Conservation (phyloP, 1,140 invertebrate species). For the Drosophila varians region DNA sequence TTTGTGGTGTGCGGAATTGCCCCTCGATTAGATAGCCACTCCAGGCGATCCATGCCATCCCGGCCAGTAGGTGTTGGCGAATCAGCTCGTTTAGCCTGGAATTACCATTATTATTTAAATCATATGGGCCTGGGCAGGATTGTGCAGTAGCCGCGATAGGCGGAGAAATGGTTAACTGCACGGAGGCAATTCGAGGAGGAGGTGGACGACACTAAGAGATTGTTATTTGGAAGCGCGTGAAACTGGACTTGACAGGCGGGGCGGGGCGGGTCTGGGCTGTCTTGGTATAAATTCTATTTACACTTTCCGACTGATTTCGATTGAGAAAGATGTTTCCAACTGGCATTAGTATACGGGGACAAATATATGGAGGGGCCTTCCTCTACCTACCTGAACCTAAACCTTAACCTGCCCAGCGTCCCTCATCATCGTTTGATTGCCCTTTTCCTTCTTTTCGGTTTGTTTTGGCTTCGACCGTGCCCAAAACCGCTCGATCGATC, state of each 20-base stretch:
- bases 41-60: not conserved
- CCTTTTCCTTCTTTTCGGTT: conserved; percentile 2
- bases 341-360: conserved; percentile 48
- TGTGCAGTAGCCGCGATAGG: conserved; percentile 32
- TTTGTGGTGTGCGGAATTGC: conserved; percentile 57
- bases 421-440: conserved; percentile 61
- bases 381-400: conserved; percentile 72
- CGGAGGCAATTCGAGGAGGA: conserved; percentile 29
- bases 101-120: conserved; percentile 82
- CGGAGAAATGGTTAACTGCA: conserved; percentile 23
- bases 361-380: not conserved
- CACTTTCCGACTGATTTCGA: conserved; percentile 1
- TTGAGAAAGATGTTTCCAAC: conserved; percentile 39
- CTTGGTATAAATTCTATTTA: conserved; percentile 26
- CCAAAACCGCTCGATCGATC: conserved; percentile 54
- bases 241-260: conserved; percentile 24
- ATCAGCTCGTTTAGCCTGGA: conserved; percentile 68
- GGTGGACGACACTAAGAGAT: not conserved
- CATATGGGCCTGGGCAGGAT: conserved; percentile 39
- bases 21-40: conserved; percentile 74
- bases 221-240: conserved; percentile 24
- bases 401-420: conserved; percentile 41
- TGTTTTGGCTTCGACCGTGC: conserved; percentile 42
- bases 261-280: too few species aligned
- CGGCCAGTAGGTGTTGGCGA: conserved; percentile 69